Evolutionary conservation across 2,888 invertebrate species (phyloP).

Genomic region (Lithodes maja): DNA sequence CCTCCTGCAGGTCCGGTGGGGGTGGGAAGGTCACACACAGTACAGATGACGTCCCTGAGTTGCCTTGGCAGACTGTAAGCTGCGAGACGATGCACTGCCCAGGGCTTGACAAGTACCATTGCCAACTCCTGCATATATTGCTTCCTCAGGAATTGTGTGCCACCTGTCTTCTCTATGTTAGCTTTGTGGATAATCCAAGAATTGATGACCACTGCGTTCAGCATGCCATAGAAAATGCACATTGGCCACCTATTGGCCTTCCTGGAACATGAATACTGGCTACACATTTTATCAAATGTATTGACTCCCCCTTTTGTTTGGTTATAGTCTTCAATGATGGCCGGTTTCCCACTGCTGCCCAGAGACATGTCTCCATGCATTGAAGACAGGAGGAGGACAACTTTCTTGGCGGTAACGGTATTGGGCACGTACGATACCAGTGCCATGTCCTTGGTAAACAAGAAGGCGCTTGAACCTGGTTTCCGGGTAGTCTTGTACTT

Average conservation of each 20-base stretch:
- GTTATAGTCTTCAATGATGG: conserved; percentile 30
- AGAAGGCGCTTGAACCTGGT: conserved; percentile 28
- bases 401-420: background rate
- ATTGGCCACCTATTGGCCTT: conserved; percentile 27
- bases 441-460: conserved; percentile 33
- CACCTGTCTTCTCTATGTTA: conserved; percentile 16
- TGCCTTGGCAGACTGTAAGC: background rate
- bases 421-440: conserved; percentile 36
- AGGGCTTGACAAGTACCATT: conserved; percentile 15
- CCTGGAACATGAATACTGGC: conserved; percentile 1
- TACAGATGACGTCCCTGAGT: background rate
- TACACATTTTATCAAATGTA: conserved; percentile 39
- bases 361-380: conserved; percentile 18
- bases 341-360: conserved; percentile 24
- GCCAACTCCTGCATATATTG: conserved; percentile 21
- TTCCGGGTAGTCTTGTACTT: conserved; percentile 7
- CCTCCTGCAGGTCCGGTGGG: conserved; percentile 1
- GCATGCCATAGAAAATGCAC: conserved; percentile 24
- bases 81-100: background rate
- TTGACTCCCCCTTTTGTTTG: conserved; percentile 37
- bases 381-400: conserved; percentile 41
- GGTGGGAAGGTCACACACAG: conserved; percentile 17
- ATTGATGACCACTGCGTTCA: conserved; percentile 32
- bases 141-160: background rate
- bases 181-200: conserved; percentile 28